These are phyloP conservation scores for Papilio machaon DNA, from an alignment of 1,140 invertebrate genomes.

Conservation along the genomic window DNA sequence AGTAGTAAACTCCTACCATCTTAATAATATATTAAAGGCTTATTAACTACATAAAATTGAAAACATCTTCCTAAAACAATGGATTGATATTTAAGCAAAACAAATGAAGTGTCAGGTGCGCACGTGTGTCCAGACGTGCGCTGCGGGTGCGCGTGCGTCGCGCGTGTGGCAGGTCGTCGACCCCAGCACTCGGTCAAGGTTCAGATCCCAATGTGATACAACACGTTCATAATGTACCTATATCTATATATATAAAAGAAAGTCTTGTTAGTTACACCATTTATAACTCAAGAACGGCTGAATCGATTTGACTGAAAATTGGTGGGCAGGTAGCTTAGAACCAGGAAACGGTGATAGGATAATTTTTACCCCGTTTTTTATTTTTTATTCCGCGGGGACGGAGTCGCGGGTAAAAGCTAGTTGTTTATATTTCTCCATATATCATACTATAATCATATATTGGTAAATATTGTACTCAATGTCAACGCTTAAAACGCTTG, in stretches of 20 bases:
- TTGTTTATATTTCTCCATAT: neutral
- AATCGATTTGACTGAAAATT: no score
- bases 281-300: no score
- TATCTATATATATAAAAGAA: no score
- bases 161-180: constrained; percentile 12
- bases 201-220: neutral
- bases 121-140: neutral
- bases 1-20: no score
- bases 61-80: neutral
- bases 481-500: neutral
- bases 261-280: no score
- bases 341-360: no score
- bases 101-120: neutral
- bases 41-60: neutral
- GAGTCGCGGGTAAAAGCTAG: no score
- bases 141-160: neutral
- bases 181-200: constrained; percentile 20
- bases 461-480: neutral
- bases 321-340: no score
- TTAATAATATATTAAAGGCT: no score
- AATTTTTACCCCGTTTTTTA: no score
- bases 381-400: no score
- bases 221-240: neutral
- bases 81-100: neutral
- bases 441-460: neutral